Percentiles rank a stretch among this genome's conserved stretches.
These are phyloP conservation scores for Polyergus mexicanus DNA, from an alignment of 1,140 invertebrate species.

Conservation along the genomic window DNA sequence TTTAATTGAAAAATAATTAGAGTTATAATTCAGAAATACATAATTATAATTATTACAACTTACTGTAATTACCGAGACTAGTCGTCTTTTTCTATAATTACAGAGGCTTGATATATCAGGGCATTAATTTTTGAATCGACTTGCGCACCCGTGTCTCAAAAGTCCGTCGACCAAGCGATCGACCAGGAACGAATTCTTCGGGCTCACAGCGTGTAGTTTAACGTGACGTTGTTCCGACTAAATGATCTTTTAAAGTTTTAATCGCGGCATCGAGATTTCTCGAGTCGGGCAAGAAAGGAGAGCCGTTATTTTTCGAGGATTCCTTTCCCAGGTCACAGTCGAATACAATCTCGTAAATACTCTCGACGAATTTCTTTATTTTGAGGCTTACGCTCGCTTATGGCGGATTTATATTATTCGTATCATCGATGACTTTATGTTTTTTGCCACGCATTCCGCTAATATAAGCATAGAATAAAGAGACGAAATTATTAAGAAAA, in stretches of 20 bases:
- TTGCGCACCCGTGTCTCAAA: conserved; percentile 51
- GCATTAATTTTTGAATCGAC: conserved; percentile 46
- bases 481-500: conserved; percentile 20
- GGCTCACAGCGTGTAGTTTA: conserved; percentile 51
- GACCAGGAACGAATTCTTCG: conserved; percentile 69
- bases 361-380: conserved; percentile 8
- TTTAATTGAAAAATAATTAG: conserved; percentile 22
- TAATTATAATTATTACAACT: background rate
- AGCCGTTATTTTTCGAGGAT: conserved; percentile 75
- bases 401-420: background rate
- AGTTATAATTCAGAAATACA: background rate
- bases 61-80: background rate
- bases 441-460: background rate
- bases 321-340: conserved; percentile 67
- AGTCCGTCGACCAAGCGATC: conserved; percentile 68
- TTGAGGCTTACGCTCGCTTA: background rate
- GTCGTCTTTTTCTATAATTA: background rate
- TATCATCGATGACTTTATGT: background rate
- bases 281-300: conserved; percentile 73
- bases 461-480: background rate
- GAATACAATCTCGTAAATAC: conserved; percentile 50
- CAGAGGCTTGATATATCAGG: conserved; percentile 4
- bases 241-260: conserved; percentile 72
- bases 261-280: conserved; percentile 63
- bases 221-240: conserved; percentile 79